Percentiles rank a stretch among this genome's conserved stretches.
phyloP scores from a whole-genome alignment of 2,113 vertebrate species.

The Xerus inauris region DNA sequence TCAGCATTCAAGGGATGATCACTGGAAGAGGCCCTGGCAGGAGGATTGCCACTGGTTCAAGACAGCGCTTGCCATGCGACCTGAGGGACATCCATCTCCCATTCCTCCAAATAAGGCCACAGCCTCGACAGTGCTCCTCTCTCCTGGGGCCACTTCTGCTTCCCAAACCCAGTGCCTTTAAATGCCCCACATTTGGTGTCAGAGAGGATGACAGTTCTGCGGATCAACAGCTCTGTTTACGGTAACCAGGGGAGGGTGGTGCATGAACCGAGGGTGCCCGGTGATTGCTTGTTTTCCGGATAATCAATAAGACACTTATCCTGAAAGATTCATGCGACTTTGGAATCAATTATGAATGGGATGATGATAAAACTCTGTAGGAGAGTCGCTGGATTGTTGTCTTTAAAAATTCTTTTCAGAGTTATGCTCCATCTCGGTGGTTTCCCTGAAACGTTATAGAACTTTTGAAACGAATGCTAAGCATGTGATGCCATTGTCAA shows the following conservation, averaged over 20 bases:
- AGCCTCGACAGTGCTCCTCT: neutral
- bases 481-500: neutral
- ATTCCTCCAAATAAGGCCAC: neutral
- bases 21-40: conserved; percentile 13
- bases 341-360: conserved; percentile 86
- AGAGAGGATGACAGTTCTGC: conserved; percentile 75
- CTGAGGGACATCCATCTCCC: neutral
- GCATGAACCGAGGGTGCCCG: conserved; percentile 69
- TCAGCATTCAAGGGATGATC: conserved; percentile 39
- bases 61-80: neutral
- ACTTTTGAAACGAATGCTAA: neutral
- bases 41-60: neutral
- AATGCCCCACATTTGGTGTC: neutral
- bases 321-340: conserved; percentile 83
- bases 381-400: conserved; percentile 2
- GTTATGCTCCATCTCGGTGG: neutral
- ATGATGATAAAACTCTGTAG: conserved; percentile 80
- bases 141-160: neutral
- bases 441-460: conserved; percentile 62
- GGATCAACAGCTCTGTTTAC: conserved; percentile 80
- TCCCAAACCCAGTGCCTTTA: conserved; percentile 24
- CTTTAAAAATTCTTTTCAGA: conserved; percentile 44
- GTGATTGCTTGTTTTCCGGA: conserved; percentile 78
- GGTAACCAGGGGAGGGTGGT: conserved; percentile 73
- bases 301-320: conserved; percentile 87